Base-by-base conservation (phyloP, 2,888 invertebrate genomes). In the Chrysopilus asiliformis region DNA sequence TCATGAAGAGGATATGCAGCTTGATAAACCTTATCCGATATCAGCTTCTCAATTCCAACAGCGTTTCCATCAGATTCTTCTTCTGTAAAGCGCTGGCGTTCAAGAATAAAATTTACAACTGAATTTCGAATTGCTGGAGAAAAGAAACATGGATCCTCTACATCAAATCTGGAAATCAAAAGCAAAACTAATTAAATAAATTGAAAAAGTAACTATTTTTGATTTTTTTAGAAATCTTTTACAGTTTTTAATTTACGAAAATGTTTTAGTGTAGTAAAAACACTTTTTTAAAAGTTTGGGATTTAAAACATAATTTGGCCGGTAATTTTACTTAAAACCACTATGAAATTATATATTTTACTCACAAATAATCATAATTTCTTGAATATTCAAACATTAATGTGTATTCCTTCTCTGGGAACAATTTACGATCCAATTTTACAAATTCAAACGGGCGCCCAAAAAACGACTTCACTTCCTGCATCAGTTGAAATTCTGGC, bases 1-100 rank as follows among this genome's bases (percentile, higher is more conserved):
- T 83, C 81, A 57, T 83, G 83, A 38, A 84, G 57, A 4, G 82
- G 79, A 58, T 79, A 83, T 8, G 80, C 78, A 40, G 77, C 77
- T 27, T 67, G 67, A 53, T 81, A 83, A 29, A 74, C 70, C 17
- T 68, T 67, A 50, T 77, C 74, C 22, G 66, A 59, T 38, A 82
- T 50, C 18, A 83, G 62, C 47, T 75, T 71, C 43, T 78, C 74
- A 39, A 83, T 76, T 32, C 83, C 82, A 49, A 72, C 68, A 40
- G 68, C 66, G 52, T 70, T 72, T 39, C 58, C 58, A 3, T 57
- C 53, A 26, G 59, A 57, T 13, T 58, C 56, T 34, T 70, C 68
- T 17, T 66, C 64, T 2, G 70, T 67, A 53, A 75, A 81, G 43
- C 68, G 67, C 54, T 79, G 78, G 38, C 83, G 65, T 46, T 80